Evolutionary conservation across 2,797 vertebrate species (phyloP).

Genomic region (Rhinoraja longicauda): DNA sequence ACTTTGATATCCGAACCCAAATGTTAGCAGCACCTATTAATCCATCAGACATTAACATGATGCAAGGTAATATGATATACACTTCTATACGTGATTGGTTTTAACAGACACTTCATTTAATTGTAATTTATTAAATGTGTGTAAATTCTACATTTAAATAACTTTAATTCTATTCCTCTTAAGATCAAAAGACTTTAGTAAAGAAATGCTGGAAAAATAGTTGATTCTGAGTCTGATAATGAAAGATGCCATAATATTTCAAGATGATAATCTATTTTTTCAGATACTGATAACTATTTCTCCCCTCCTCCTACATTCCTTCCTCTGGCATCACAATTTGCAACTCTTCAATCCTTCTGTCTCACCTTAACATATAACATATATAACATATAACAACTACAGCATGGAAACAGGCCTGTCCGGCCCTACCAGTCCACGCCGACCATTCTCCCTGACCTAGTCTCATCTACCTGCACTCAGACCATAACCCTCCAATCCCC

Average conservation of each 20-base stretch:
- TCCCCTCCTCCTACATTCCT: too few relatives aligned
- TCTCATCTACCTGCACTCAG: too few relatives aligned
- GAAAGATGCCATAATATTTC: background rate
- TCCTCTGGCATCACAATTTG: too few relatives aligned
- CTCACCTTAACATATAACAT: too few relatives aligned
- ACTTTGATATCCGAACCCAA: conserved; percentile 68
- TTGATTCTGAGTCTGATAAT: background rate
- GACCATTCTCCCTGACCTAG: too few relatives aligned
- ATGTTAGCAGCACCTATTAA: conserved; percentile 90
- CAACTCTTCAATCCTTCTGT: too few relatives aligned
- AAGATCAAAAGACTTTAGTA: background rate
- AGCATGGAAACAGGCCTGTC: too few relatives aligned
- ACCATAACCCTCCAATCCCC: too few relatives aligned
- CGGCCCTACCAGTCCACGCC: too few relatives aligned
- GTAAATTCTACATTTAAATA: too few relatives aligned
- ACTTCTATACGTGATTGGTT: conserved; percentile 40
- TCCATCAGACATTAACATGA: conserved; percentile 91
- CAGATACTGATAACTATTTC: background rate
- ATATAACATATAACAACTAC: too few relatives aligned
- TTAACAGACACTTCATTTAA: background rate
- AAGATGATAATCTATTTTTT: background rate
- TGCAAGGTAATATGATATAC: conserved; percentile 72
- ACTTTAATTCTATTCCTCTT: too few relatives aligned
- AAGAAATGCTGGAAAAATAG: background rate
- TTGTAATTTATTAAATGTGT: background rate